A percentile compares a stretch with the other conserved stretches of the same genome.
phyloP scores from a whole-genome alignment of 23 tunicate species.

The Ciona savignyi region DNA sequence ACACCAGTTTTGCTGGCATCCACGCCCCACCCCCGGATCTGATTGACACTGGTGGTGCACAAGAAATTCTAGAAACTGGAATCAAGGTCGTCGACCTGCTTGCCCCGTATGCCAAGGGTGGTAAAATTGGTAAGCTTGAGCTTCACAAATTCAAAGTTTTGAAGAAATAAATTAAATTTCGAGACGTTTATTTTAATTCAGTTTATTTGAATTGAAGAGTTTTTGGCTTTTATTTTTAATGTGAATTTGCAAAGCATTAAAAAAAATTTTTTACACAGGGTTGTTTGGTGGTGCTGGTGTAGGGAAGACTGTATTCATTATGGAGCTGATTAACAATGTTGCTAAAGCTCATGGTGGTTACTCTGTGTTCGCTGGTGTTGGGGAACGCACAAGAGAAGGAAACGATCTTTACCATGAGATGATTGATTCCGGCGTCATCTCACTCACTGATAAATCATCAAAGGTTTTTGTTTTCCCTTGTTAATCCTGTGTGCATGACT shows the following conservation, averaged over 20 bases:
- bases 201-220: too few relatives aligned
- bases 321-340: conserved; percentile 99
- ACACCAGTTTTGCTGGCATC: conserved; percentile 75
- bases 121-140: conserved; percentile 83
- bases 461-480: conserved; percentile 70
- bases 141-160: too few relatives aligned
- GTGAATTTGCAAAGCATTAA: too few relatives aligned
- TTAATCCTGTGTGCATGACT: too few relatives aligned
- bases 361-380: conserved; percentile 99
- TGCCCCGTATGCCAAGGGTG: conserved; percentile 99
- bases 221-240: too few relatives aligned
- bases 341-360: conserved; percentile 99
- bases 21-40: conserved; percentile 91
- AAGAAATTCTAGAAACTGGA: conserved; percentile 99
- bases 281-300: conserved; percentile 99
- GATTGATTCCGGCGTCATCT: conserved; percentile 99
- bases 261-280: too few relatives aligned
- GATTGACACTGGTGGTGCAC: conserved; percentile 98
- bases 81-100: conserved; percentile 98
- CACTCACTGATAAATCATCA: conserved; percentile 85
- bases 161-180: too few relatives aligned
- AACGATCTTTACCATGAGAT: conserved; percentile 99
- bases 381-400: conserved; percentile 99
- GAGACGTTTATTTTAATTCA: too few relatives aligned
- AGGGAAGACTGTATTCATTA: conserved; percentile 99